Conservation (phyloP, 1,140 invertebrate genomes). For the Drosophila cardini region DNA sequence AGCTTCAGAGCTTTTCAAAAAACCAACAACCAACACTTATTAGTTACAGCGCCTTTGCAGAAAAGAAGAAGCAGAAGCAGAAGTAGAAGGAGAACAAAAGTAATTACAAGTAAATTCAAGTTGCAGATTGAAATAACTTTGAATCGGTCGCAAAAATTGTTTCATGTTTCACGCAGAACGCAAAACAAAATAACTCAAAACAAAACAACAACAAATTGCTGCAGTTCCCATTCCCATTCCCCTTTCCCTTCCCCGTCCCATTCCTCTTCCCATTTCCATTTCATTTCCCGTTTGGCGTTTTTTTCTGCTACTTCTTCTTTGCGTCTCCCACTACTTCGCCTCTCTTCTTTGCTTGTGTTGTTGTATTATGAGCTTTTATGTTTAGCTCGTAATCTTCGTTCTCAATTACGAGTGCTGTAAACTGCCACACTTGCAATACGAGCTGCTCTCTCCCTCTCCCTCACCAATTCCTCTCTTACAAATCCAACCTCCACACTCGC, state of each 20-base stretch:
- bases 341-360: not conserved
- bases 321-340: no score
- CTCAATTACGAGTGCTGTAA: conserved; percentile 19
- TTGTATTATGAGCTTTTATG: conserved; percentile 27
- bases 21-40: not conserved
- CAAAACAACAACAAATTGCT: conserved; percentile 2
- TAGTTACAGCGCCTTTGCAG: not conserved
- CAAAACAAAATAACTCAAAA: not conserved
- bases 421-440: conserved; percentile 21
- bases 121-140: conserved; percentile 3
- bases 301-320: not conserved
- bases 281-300: conserved; percentile 11
- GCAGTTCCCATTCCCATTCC: conserved; percentile 16
- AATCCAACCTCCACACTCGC: not conserved
- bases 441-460: not conserved
- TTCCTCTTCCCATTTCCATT: not conserved
- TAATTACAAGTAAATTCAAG: not conserved
- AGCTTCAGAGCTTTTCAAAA: not conserved
- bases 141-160: conserved; percentile 8
- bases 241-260: not conserved
- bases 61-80: no score
- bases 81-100: no score
- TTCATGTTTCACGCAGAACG: conserved; percentile 14
- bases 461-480: not conserved
- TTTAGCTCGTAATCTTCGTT: conserved; percentile 27